phyloP scores from a whole-genome alignment of 2,113 vertebrate genomes.

The Lethenteron camtschaticum region DNA sequence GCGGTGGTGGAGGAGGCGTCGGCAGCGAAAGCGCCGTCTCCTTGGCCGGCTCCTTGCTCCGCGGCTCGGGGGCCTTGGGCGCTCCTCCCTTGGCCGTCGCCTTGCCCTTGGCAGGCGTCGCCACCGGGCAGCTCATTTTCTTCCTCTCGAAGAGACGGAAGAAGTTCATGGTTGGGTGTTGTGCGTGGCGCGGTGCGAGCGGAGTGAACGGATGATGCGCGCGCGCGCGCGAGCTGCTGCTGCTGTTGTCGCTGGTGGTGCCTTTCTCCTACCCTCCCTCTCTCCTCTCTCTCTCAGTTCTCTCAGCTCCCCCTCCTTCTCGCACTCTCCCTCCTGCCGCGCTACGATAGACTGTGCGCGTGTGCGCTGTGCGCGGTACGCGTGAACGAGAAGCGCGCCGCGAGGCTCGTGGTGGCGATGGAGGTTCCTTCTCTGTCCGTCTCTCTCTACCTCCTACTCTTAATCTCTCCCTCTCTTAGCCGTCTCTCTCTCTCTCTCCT shows the following conservation, averaged over 20 bases:
- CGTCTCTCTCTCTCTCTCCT: neutral
- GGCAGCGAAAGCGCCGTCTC: neutral
- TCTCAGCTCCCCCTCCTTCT: neutral
- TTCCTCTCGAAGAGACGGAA: slow-evolving; percentile 3
- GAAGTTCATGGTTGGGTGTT: neutral
- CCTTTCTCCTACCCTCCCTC: neutral
- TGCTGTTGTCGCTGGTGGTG: no score
- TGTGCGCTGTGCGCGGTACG: no score
- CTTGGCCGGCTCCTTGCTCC: neutral
- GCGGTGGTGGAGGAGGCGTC: neutral
- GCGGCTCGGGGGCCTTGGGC: neutral
- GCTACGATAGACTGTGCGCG: neutral
- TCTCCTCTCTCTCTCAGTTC: neutral
- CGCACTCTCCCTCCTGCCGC: neutral
- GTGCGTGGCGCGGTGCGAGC: neutral
- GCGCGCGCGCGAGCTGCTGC: no score
- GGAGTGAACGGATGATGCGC: neutral
- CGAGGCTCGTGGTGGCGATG: no score
- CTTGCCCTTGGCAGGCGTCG: neutral
- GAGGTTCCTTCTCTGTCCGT: neutral
- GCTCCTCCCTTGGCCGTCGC: neutral
- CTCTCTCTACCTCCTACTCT: neutral
- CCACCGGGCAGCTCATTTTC: neutral
- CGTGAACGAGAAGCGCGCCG: no score
- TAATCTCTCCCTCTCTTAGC: neutral